Evolutionary conservation across 2,888 invertebrate genomes (phyloP).

Genomic region (Helleia helle): DNA sequence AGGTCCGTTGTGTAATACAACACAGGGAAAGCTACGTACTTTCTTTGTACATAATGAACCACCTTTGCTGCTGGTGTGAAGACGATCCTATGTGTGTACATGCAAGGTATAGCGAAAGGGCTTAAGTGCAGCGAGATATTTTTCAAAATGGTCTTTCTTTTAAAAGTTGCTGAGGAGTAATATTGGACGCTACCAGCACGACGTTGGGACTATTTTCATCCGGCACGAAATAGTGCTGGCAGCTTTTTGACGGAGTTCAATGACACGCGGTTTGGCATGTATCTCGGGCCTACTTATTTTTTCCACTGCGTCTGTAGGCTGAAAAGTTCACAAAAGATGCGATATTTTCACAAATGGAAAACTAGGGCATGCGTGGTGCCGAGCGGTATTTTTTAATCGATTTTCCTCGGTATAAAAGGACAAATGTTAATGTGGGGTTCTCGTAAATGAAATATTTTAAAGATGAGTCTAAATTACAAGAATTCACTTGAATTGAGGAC

Average conservation of each 20-base stretch:
- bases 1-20: constrained; percentile 60
- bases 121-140: constrained; percentile 41
- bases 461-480: constrained; percentile 34
- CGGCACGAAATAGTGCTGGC: constrained; percentile 28
- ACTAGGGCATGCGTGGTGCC: constrained; percentile 50
- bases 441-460: constrained; percentile 20
- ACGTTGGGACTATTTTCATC: constrained; percentile 36
- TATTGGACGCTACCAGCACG: constrained; percentile 33
- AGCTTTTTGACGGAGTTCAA: constrained; percentile 58
- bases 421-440: constrained; percentile 27
- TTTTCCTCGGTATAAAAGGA: constrained; percentile 44
- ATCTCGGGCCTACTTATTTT: constrained; percentile 52
- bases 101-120: constrained; percentile 38
- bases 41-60: constrained; percentile 44
- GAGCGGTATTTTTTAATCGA: constrained; percentile 33
- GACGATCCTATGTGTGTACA: constrained; percentile 42
- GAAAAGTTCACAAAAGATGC: constrained; percentile 50
- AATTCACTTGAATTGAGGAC: constrained; percentile 49
- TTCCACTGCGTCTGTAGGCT: constrained; percentile 37
- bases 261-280: constrained; percentile 67
- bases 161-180: constrained; percentile 27
- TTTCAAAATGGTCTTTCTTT: constrained; percentile 49
- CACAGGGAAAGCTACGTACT: constrained; percentile 71
- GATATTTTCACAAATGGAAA: constrained; percentile 50
- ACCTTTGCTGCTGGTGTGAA: constrained; percentile 33